Evolutionary conservation across 2,113 vertebrate genomes (phyloP).

Genomic region (Carassius gibelio): DNA sequence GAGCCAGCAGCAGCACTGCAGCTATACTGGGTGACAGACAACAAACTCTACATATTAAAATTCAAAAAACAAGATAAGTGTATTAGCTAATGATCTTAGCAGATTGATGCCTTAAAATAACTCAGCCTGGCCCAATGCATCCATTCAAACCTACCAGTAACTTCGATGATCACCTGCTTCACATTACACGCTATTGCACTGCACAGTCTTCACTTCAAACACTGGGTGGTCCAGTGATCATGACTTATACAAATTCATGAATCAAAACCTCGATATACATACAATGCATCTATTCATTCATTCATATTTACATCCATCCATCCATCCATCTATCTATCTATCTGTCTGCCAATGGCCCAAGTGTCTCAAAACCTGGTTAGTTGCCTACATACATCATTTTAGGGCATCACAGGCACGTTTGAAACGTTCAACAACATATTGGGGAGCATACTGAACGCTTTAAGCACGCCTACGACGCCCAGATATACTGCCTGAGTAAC

Average conservation of each 20-base stretch:
- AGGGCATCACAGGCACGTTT: background rate
- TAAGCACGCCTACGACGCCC: background rate
- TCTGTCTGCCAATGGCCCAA: background rate
- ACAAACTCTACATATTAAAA: background rate
- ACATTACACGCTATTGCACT: background rate
- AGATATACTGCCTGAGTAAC: background rate
- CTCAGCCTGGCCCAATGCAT: constrained; percentile 1
- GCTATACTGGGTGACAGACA: background rate
- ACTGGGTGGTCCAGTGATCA: background rate
- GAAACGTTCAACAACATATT: background rate
- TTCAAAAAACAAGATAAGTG: background rate
- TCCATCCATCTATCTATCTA: background rate
- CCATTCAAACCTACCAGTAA: constrained; percentile 14
- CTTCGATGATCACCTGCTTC: background rate
- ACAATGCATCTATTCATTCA: background rate
- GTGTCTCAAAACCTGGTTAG: background rate
- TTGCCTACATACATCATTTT: background rate
- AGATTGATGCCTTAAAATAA: constrained; percentile 34
- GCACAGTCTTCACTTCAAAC: background rate
- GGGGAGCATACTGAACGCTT: background rate
- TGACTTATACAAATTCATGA: background rate
- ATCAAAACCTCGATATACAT: background rate
- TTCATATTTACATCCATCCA: background rate
- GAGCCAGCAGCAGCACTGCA: background rate
- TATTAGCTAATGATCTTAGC: constrained; percentile 9